Percentiles rank a stretch among this genome's conserved stretches.
Evolutionary conservation across 2,888 invertebrate species (phyloP).

Genomic region (Antheraea yamamai): DNA sequence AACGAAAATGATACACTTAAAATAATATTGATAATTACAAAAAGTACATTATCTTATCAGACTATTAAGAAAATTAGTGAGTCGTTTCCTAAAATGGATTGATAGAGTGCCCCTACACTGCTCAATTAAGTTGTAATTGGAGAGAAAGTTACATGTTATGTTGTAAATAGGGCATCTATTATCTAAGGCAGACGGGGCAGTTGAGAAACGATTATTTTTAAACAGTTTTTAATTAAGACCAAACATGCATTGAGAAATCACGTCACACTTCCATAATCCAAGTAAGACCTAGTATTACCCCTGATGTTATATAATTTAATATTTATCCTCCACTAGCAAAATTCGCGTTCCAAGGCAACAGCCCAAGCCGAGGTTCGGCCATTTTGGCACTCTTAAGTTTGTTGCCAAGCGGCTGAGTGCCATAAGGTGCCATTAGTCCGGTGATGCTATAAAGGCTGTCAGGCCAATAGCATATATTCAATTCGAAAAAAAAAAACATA

Average conservation of each 20-base stretch:
- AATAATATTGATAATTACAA: conserved; percentile 14
- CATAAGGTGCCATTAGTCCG: too few relatives aligned
- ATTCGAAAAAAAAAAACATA: too few relatives aligned
- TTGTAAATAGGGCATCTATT: conserved; percentile 31
- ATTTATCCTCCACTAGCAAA: too few relatives aligned
- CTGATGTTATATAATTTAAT: too few relatives aligned
- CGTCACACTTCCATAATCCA: background rate
- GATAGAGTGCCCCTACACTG: conserved; percentile 35
- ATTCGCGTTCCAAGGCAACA: too few relatives aligned
- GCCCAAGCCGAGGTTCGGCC: too few relatives aligned
- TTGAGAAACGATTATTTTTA: conserved; percentile 7
- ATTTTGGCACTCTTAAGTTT: too few relatives aligned
- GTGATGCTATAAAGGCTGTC: too few relatives aligned
- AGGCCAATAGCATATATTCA: too few relatives aligned
- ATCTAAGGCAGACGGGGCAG: conserved; percentile 36
- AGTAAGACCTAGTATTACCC: background rate
- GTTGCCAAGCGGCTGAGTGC: too few relatives aligned
- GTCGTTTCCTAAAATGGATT: background rate
- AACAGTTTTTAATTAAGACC: background rate
- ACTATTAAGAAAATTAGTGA: conserved; percentile 11
- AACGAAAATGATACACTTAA: background rate
- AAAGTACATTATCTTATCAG: conserved; percentile 9
- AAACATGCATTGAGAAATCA: background rate
- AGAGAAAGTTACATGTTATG: conserved; percentile 31
- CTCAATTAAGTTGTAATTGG: conserved; percentile 29